Base-by-base conservation (phyloP, 1,140 invertebrate genomes). In the Aporrectodea caliginosa region DNA sequence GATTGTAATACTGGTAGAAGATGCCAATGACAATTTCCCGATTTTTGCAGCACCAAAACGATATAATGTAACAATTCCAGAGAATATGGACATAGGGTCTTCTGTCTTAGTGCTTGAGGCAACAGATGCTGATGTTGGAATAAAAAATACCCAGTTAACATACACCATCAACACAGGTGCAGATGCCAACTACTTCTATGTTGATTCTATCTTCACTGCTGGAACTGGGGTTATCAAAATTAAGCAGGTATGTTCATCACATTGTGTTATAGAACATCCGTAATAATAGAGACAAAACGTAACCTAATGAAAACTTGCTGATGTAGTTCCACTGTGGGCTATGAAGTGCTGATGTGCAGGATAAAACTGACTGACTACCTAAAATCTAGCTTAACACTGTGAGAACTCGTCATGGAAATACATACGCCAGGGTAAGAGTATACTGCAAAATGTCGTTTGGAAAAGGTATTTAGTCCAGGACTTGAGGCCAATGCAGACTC, bases 1-100 rank as follows among this genome's bases (percentile, higher is more conserved):
- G 31, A 33, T 79, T 12, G 22, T 29, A 16, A 81, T 81, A 29
- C 35, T 70, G 1, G 69, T 81, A 22, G 27, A 30, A 27, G 80
- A 81, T 70, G 43, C 75, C 6, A 81, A 81, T 79, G 80, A 81
- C 69, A 79, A 81, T 43, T 27, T 12, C 1, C 80, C 80, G 35
- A 30, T 73, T 35, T 81, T 81, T 70, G 27, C 32, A 35, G 6
- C 43, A 22, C 29, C 34, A 35, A 27, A 27, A 16, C 33, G 33
- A 35, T 79, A 81, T 31, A 27, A 22, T 1, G 22, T 71, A 14
- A 32, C 27, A 1, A 72, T 80, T 16, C 75, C 74, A 0, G 79
- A 80, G 35, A 70, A 78, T 16, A 69, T 80, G 69, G 75, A 33
- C 16, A 72, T 78, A 1, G 79, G 79, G 2, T 29, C 32, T 31